phyloP scores from a whole-genome alignment of 2,888 invertebrate genomes.

The Eilema caniola region DNA sequence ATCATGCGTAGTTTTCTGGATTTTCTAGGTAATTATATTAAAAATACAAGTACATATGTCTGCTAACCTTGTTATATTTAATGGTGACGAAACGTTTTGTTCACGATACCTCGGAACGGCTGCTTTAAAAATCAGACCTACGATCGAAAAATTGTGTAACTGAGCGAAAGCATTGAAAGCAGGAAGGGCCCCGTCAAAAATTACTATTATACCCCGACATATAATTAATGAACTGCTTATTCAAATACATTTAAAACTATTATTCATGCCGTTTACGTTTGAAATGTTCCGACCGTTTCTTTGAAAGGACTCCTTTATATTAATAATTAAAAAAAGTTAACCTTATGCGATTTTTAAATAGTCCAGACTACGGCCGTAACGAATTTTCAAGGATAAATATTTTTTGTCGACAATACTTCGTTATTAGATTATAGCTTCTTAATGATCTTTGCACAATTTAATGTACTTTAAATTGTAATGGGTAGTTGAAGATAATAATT shows the following conservation, averaged over 20 bases:
- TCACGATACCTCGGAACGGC: conserved; percentile 17
- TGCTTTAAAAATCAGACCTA: conserved; percentile 51
- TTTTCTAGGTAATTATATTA: background rate
- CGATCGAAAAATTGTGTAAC: conserved; percentile 79
- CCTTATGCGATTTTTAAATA: conserved; percentile 76
- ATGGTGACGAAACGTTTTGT: background rate
- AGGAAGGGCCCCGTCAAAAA: conserved; percentile 86
- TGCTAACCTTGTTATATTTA: background rate
- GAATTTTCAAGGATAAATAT: conserved; percentile 71
- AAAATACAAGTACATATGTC: background rate
- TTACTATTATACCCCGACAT: conserved; percentile 81
- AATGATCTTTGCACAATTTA: conserved; percentile 47
- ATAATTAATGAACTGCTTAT: conserved; percentile 87
- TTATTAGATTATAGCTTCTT: conserved; percentile 45
- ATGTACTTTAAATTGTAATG: conserved; percentile 40
- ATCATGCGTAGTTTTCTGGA: background rate
- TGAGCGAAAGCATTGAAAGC: conserved; percentile 78
- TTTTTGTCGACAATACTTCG: conserved; percentile 60
- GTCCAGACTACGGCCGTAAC: conserved; percentile 58
- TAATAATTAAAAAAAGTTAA: conserved; percentile 79
- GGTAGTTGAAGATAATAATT: conserved; percentile 35
- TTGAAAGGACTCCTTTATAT: conserved; percentile 76
- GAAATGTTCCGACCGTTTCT: conserved; percentile 82
- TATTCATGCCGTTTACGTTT: conserved; percentile 86
- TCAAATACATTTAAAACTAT: conserved; percentile 87